phyloP scores from a whole-genome alignment of 2,113 vertebrate species.

The Indri indri region DNA sequence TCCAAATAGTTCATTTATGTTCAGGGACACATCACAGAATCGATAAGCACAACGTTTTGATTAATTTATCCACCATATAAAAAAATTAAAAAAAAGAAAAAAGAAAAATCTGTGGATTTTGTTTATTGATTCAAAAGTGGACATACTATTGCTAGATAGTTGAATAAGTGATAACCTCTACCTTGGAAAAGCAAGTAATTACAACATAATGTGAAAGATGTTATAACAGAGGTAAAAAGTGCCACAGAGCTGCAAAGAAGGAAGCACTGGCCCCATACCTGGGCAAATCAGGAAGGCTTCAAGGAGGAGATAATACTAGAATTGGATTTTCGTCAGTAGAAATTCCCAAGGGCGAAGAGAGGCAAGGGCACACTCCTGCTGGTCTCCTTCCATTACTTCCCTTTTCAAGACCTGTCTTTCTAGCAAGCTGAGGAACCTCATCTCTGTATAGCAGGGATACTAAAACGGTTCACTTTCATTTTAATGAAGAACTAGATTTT shows the following conservation, averaged over 20 bases:
- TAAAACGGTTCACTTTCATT: not conserved
- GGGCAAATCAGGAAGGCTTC: not conserved
- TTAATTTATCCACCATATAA: not conserved
- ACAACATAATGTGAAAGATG: not conserved
- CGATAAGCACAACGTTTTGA: not conserved
- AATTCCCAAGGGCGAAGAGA: not conserved
- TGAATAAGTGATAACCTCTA: not conserved
- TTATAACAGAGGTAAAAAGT: not conserved
- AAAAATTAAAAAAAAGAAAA: not conserved
- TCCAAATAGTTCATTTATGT: not conserved
- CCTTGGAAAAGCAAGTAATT: not conserved
- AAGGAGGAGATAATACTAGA: not conserved
- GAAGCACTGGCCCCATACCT: not conserved
- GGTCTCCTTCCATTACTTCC: not conserved
- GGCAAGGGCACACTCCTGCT: not conserved
- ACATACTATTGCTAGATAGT: not conserved
- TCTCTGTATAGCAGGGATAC: not conserved
- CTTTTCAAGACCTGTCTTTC: not conserved
- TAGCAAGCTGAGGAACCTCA: not conserved
- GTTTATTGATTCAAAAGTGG: not conserved
- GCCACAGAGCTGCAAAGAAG: not conserved
- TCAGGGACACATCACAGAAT: not conserved
- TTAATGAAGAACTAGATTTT: conserved; percentile 30
- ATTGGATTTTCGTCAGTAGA: not conserved
- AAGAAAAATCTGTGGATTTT: not conserved